These are phyloP conservation scores for Hippoglossus hippoglossus DNA, from an alignment of 2,797 vertebrate genomes.

Conservation along the genomic window DNA sequence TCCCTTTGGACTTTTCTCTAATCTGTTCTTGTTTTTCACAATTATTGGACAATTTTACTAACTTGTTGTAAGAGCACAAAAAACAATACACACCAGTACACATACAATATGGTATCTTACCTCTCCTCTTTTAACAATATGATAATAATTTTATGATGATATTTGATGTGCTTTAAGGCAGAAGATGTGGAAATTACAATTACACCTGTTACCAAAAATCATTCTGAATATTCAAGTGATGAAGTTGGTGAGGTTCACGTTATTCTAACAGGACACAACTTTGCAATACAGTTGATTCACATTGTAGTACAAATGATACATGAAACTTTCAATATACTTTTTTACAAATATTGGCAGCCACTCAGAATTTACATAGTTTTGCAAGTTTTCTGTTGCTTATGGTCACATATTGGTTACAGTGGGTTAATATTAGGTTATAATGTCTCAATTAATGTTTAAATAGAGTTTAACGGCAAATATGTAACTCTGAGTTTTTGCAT, in stretches of 20 bases:
- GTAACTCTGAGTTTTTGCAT: neutral
- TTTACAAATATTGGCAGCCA: neutral
- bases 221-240: too few relatives aligned
- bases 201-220: neutral
- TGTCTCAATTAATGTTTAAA: neutral
- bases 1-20: too few relatives aligned
- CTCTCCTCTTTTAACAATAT: too few relatives aligned
- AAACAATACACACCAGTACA: too few relatives aligned
- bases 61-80: too few relatives aligned
- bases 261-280: neutral
- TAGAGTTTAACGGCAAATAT: neutral
- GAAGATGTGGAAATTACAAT: neutral
- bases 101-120: too few relatives aligned
- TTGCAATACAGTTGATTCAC: neutral
- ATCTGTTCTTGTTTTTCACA: too few relatives aligned
- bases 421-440: neutral
- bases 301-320: neutral
- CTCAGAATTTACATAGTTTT: neutral
- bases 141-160: too few relatives aligned
- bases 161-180: neutral
- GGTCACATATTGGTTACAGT: neutral
- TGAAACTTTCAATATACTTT: neutral
- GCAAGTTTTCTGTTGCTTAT: neutral
- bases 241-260: too few relatives aligned
- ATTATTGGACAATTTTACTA: too few relatives aligned